A percentile compares a stretch with the other conserved stretches of the same genome.
phyloP scores from a whole-genome alignment of 2,113 vertebrate species.

The Aldabrachelys gigantea region DNA sequence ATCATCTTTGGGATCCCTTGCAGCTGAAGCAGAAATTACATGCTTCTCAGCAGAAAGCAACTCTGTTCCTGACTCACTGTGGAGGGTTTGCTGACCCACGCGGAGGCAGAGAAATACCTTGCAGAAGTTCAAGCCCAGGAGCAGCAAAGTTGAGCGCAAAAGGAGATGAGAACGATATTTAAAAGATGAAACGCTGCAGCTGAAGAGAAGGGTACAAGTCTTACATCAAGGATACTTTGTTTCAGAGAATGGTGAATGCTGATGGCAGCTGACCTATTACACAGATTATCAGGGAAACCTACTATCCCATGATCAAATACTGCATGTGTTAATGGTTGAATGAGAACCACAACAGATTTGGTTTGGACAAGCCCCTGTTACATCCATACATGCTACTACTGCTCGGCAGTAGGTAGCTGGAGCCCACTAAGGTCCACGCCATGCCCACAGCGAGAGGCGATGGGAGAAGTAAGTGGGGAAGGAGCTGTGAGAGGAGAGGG shows the following conservation, averaged over 20 bases:
- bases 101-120: slow-evolving; percentile 68
- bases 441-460: too few relatives aligned
- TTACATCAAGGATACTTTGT: neutral
- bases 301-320: neutral
- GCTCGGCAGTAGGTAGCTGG: too few relatives aligned
- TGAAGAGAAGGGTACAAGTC: slow-evolving; percentile 69
- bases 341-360: neutral
- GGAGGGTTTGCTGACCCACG: slow-evolving; percentile 49
- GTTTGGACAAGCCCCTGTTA: too few relatives aligned
- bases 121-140: slow-evolving; percentile 66
- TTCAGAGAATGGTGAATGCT: neutral
- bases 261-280: neutral
- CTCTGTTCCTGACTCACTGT: slow-evolving; percentile 59
- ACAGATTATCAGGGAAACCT: neutral
- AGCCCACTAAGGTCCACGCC: too few relatives aligned
- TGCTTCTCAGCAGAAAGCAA: slow-evolving; percentile 77
- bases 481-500: too few relatives aligned
- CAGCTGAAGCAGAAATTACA: slow-evolving; percentile 78
- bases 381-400: too few relatives aligned
- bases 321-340: neutral
- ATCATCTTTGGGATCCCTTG: neutral
- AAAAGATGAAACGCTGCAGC: slow-evolving; percentile 69
- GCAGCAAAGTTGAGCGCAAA: slow-evolving; percentile 61
- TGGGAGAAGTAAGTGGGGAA: too few relatives aligned
- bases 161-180: slow-evolving; percentile 64